phyloP scores from a whole-genome alignment of 2,113 vertebrate genomes.

The Octodon degus region DNA sequence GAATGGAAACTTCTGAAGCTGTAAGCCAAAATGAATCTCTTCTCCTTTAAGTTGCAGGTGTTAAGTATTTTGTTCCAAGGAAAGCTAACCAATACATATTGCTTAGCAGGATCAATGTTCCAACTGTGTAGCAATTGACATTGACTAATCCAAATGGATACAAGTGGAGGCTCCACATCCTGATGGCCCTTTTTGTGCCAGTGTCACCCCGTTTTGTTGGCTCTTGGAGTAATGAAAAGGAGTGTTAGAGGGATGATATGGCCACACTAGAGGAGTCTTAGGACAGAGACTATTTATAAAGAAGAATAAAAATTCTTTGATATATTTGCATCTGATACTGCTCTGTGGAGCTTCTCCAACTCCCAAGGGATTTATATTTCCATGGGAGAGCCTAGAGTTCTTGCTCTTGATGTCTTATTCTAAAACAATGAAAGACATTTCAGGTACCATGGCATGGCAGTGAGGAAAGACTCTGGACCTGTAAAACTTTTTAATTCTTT shows the following conservation, averaged over 20 bases:
- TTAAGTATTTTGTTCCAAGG: neutral
- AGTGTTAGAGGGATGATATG: neutral
- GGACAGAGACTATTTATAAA: neutral
- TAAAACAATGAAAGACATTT: constrained; percentile 33
- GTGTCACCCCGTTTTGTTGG: neutral
- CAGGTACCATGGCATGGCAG: neutral
- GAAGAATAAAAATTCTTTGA: neutral
- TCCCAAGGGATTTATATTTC: neutral
- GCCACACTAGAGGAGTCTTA: neutral
- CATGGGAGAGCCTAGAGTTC: neutral
- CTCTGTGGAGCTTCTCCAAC: neutral
- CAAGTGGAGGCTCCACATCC: no score
- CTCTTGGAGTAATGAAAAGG: neutral
- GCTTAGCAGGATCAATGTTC: neutral
- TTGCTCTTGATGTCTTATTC: neutral
- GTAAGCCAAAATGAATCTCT: neutral
- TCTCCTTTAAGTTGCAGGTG: neutral
- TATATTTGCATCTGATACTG: neutral
- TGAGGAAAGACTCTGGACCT: neutral
- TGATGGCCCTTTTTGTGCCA: neutral
- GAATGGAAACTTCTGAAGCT: neutral
- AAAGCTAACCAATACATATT: neutral
- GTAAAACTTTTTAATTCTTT: neutral
- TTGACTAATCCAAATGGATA: neutral
- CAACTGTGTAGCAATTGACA: neutral